Evolutionary conservation across 2,797 vertebrate species (phyloP).

Genomic region (Poeciliopsis presidionis): DNA sequence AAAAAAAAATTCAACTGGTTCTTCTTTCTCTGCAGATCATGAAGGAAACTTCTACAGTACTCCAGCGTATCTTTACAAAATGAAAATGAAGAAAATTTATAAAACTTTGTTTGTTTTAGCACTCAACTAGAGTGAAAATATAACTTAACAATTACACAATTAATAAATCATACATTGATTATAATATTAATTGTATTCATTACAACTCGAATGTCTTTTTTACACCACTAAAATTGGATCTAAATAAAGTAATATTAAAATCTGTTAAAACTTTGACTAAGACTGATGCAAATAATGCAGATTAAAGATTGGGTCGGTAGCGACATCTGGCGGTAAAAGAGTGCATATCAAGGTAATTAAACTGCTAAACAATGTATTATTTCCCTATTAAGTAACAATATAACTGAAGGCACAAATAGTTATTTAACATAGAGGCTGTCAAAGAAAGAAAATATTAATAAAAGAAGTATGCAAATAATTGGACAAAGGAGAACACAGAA

Average conservation of each 20-base stretch:
- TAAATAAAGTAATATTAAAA: neutral
- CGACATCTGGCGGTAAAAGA: conserved; percentile 4
- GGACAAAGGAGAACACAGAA: neutral
- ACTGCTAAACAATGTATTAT: neutral
- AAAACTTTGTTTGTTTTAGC: neutral
- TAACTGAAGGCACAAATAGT: neutral
- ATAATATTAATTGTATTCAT: neutral
- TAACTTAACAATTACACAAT: neutral
- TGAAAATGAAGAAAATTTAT: neutral
- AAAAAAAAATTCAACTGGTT: neutral
- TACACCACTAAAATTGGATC: neutral
- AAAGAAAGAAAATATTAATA: neutral
- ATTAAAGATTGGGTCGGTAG: neutral
- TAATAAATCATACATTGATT: neutral
- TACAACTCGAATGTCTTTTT: neutral
- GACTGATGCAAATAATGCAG: neutral
- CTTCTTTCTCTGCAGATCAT: neutral
- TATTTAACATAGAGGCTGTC: neutral
- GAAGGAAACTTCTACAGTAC: neutral
- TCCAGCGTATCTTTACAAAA: neutral
- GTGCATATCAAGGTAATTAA: neutral
- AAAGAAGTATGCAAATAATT: neutral
- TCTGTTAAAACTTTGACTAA: neutral
- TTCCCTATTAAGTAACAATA: neutral
- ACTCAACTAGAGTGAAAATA: neutral